Evolutionary conservation across 2,888 invertebrate genomes (phyloP), one percentile per base, ranked within the genome.

Genomic region (Dynastes maya): DNA sequence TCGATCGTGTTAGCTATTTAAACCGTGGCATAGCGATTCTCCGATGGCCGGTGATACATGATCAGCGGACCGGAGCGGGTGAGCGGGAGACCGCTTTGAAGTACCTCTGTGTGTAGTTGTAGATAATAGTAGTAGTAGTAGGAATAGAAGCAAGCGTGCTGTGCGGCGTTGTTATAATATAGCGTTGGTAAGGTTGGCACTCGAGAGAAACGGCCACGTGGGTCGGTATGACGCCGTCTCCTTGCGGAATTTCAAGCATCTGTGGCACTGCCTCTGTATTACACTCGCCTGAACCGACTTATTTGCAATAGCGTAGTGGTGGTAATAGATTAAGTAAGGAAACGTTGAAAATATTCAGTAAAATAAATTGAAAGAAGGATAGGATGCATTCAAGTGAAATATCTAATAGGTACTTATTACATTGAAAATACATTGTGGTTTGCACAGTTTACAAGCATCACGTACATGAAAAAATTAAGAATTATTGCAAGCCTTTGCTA

Each of bases 231-330:
- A 71, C 53, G 27, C 32, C n/a, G 53, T 27, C 16, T 29, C 16
- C 37, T 71, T 53, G 55, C 70, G 70, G 70, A 71, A 70, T 70
- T 71, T 32, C 51, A 70, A 71, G 55, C 55, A 71, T 71, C 53
- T 32, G 32, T 16, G 70, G 70, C 29, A 53, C 53, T 71, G 55
- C 70, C 53, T 71, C 70, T 16, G 70, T 71, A 29, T 70, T 70
- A 70, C 70, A 71, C 53, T 71, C 55, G 32, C 32, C 32, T 1
- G 37, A 71, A 8, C 53, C 53, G 70, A 71, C 37, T 55, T 67
- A 67, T 32, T 55, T 45, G 70, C 9, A 53, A 55, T n/a, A 13
- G 55, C 29, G 6, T 53, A 45, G 32, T 37, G 9, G 27, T 68
- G 29, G 70, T 32, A 71, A 55, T n/a, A 51, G 51, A 55, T 32